These are phyloP conservation scores for Spinibarbus caldwelli DNA, from an alignment of 2,797 vertebrate species.

Conservation along the genomic window DNA sequence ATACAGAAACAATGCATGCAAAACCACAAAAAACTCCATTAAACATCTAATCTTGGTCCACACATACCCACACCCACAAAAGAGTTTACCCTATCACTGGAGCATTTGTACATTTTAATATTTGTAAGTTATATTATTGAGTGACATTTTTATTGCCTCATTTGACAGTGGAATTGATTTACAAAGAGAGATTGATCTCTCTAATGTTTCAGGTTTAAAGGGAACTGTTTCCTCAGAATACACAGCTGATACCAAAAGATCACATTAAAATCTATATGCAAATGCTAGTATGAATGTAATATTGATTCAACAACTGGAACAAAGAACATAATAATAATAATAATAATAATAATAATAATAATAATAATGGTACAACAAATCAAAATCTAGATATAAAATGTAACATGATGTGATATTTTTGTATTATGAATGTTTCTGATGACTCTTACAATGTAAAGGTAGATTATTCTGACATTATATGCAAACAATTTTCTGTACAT, in stretches of 20 bases:
- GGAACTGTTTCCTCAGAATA: neutral
- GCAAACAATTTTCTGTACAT: neutral
- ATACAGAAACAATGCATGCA: slow-evolving; percentile 25
- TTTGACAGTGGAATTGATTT: neutral
- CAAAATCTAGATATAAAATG: slow-evolving; percentile 4
- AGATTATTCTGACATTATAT: slow-evolving; percentile 3
- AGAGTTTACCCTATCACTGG: too few species aligned
- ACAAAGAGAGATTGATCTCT: neutral
- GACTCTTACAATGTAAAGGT: neutral
- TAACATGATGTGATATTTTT: neutral
- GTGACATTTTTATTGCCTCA: neutral
- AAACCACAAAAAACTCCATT: slow-evolving; percentile 30
- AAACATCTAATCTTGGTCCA: neutral
- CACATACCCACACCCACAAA: neutral
- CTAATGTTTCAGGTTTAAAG: neutral
- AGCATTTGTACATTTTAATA: slow-evolving; percentile 9
- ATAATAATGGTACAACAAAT: too few species aligned
- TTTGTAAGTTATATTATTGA: neutral
- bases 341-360: neutral
- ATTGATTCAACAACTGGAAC: neutral
- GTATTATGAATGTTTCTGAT: neutral
- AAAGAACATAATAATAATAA: neutral
- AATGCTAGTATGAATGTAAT: neutral
- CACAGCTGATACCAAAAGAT: neutral
- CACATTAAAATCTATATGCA: neutral